A percentile compares a stretch with the other conserved stretches of the same genome.
These are phyloP conservation scores for Sciaenops ocellatus DNA, from an alignment of 2,797 vertebrate genomes.

Conservation along the genomic window DNA sequence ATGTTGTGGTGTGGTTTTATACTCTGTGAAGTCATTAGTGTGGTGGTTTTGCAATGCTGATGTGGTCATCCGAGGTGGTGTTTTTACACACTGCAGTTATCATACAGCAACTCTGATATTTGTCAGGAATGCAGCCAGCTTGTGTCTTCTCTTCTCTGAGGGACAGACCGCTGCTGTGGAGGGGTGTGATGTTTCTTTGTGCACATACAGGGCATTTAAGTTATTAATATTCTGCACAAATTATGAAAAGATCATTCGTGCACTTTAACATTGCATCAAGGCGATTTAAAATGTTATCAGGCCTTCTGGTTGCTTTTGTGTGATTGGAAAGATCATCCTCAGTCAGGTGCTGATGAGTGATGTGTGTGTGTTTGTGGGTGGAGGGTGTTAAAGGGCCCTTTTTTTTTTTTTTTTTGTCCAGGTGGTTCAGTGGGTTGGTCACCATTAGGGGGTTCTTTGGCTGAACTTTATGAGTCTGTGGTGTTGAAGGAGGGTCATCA, in stretches of 20 bases:
- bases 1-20: constrained; percentile 62
- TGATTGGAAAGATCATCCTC: constrained; percentile 21
- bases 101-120: constrained; percentile 7
- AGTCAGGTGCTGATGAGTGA: constrained; percentile 32
- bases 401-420: constrained; percentile 25
- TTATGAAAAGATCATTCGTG: neutral
- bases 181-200: constrained; percentile 11
- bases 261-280: neutral
- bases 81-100: constrained; percentile 11
- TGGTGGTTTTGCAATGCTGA: constrained; percentile 36
- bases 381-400: constrained; percentile 35
- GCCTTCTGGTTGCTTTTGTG: constrained; percentile 10
- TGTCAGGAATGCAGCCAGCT: neutral
- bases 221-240: neutral
- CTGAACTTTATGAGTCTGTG: constrained; percentile 21
- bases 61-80: constrained; percentile 47
- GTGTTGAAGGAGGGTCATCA: constrained; percentile 33
- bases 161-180: neutral
- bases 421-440: constrained; percentile 53
- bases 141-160: neutral
- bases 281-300: neutral
- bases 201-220: neutral
- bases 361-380: constrained; percentile 40
- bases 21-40: constrained; percentile 50
- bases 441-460: constrained; percentile 27